A percentile compares a stretch with the other conserved stretches of the same genome.
Evolutionary conservation across 2,888 invertebrate genomes (phyloP).

Genomic region (Eustalomyia histrio): DNA sequence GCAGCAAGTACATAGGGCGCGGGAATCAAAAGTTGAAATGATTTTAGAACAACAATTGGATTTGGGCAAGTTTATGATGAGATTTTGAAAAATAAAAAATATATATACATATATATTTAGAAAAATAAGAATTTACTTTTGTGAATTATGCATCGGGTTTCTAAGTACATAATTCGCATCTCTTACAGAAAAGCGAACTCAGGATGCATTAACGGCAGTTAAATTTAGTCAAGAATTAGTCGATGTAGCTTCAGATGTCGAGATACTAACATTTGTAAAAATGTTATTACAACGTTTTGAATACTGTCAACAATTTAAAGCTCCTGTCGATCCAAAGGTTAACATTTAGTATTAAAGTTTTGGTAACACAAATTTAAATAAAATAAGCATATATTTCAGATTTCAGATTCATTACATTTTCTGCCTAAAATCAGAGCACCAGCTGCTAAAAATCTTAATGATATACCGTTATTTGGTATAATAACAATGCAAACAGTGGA

Average conservation of each 20-base stretch:
- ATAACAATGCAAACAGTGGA: slow-evolving; percentile 84
- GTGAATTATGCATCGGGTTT: no score
- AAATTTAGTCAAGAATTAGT: slow-evolving; percentile 84
- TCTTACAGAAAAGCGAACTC: slow-evolving; percentile 80
- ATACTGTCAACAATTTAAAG: slow-evolving; percentile 81
- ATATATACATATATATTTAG: no score
- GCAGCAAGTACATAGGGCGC: slow-evolving; percentile 78
- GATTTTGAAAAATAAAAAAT: background rate
- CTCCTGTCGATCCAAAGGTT: slow-evolving; percentile 79
- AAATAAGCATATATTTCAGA: slow-evolving; percentile 64
- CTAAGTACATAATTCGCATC: no score
- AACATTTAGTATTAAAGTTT: background rate
- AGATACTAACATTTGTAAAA: slow-evolving; percentile 85
- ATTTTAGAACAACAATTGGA: slow-evolving; percentile 81
- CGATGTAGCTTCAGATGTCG: slow-evolving; percentile 84
- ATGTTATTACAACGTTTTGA: slow-evolving; percentile 85
- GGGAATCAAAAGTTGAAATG: slow-evolving; percentile 80
- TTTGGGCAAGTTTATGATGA: slow-evolving; percentile 72
- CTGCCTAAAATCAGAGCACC: slow-evolving; percentile 81
- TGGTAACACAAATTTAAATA: background rate
- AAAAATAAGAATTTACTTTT: no score
- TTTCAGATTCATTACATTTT: slow-evolving; percentile 81
- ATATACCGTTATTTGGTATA: slow-evolving; percentile 81
- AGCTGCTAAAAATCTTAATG: slow-evolving; percentile 76
- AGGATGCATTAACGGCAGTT: slow-evolving; percentile 82